phyloP scores from a whole-genome alignment of 2,888 invertebrate genomes.

The Erebia ligea region DNA sequence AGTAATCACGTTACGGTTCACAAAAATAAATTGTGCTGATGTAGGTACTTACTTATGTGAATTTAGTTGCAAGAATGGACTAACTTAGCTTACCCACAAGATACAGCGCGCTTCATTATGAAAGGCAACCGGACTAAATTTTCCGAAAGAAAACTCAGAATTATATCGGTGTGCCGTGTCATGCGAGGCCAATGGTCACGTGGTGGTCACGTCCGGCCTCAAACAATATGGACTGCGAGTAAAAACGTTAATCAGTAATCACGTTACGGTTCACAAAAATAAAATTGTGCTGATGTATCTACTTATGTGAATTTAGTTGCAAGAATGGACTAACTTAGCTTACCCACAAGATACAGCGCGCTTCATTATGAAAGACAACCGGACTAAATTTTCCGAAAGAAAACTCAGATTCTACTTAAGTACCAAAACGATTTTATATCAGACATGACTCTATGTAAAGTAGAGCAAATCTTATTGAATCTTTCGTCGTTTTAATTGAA shows the following conservation, averaged over 20 bases:
- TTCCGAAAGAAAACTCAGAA: not conserved
- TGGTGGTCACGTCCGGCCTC: constrained; percentile 7
- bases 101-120: too few relatives aligned
- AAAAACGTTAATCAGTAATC: not conserved
- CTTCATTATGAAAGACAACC: too few relatives aligned
- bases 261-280: constrained; percentile 1
- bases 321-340: too few relatives aligned
- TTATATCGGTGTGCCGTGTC: not conserved
- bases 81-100: too few relatives aligned
- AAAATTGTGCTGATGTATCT: not conserved
- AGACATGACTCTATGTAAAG: not conserved
- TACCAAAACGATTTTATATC: not conserved
- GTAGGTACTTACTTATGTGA: too few relatives aligned
- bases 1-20: constrained; percentile 3
- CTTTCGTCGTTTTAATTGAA: not conserved
- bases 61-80: too few relatives aligned
- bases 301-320: too few relatives aligned
- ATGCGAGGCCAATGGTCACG: not conserved
- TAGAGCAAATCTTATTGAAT: not conserved
- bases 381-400: not conserved
- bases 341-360: too few relatives aligned
- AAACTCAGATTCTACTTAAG: not conserved
- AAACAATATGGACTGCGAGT: constrained; percentile 2
- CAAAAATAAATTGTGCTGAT: not conserved
- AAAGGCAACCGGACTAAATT: not conserved